phyloP scores from a whole-genome alignment of 2,113 vertebrate species.

The Stegastes partitus region DNA sequence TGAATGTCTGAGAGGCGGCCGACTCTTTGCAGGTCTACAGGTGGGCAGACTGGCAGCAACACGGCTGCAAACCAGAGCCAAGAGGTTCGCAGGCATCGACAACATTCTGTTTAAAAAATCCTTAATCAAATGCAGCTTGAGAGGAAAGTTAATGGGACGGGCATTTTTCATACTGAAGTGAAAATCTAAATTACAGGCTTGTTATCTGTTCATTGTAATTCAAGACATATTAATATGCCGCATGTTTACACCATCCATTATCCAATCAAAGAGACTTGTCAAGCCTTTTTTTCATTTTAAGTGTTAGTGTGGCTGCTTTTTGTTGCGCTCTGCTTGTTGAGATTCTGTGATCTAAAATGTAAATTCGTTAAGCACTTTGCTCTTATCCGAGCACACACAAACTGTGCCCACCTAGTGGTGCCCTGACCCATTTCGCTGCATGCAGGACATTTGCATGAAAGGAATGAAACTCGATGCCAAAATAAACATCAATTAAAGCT shows the following conservation, averaged over 20 bases:
- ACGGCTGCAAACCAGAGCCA: conserved; percentile 1
- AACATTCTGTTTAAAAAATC: background rate
- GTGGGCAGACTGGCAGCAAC: conserved; percentile 51
- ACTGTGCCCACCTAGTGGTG: conserved; percentile 78
- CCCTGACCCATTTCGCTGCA: conserved; percentile 85
- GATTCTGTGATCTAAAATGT: conserved; percentile 78
- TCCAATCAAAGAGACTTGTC: conserved; percentile 56
- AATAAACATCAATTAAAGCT: conserved; percentile 90
- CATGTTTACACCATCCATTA: conserved; percentile 46
- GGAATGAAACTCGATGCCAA: conserved; percentile 86
- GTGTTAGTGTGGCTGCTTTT: conserved; percentile 60
- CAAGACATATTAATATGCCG: conserved; percentile 12
- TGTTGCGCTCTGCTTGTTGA: conserved; percentile 62
- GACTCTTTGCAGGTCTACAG: conserved; percentile 55
- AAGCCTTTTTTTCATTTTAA: conserved; percentile 47
- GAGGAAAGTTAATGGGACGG: background rate
- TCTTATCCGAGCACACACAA: conserved; percentile 77
- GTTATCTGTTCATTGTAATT: conserved; percentile 32
- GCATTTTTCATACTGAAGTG: conserved; percentile 14
- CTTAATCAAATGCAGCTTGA: conserved; percentile 6
- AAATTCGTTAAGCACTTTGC: conserved; percentile 83
- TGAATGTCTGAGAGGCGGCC: conserved; percentile 66
- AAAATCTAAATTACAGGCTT: background rate
- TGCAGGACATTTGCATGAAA: conserved; percentile 87
- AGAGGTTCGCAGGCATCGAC: conserved; percentile 28